Base-by-base conservation (phyloP, 2,797 vertebrate species). In the Pogonophryne albipinna region DNA sequence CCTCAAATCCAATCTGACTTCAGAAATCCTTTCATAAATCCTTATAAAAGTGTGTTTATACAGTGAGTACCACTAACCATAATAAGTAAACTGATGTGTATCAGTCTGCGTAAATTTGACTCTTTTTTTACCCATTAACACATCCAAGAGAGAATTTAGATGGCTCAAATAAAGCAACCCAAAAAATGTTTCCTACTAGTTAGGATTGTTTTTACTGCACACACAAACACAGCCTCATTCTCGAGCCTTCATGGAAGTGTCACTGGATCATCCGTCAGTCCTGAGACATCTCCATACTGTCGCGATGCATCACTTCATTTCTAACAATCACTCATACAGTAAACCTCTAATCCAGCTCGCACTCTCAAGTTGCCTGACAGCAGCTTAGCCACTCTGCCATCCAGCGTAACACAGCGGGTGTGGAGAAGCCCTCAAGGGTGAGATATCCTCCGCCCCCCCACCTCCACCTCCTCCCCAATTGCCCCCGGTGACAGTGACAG, bases 401-500 rank as follows among this genome's bases (percentile, higher is more conserved):
- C 83, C 81, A 91, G 90, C 64, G 78, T 69, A 84, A 82, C 83
- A 8, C 89, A 91, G 91, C 87, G 92, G 93, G 90, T 85, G 90
- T 78, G 78, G 85, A 85, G 87, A 70, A 89, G 76, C 89, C 92
- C 87, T 87, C 78, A 4, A 87, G 87, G 87, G 92, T 78, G 75
- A 87, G 84, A 88, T 80, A 83, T 75, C 84, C 81, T 76, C 77
- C 80, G 12, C 71, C 10, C 71, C 70, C 44, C 47, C 9, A 20
- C 8, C 71, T 27, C 70, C 74, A 10, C 71, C 85, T 71, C 79
- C 74, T 74, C 74, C 82, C 62, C 60, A 67, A 86, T 93, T 87
- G 91, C 94, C 93, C 92, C 91, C 79, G 83, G 93, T 93, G 92
- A 94, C 90, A 89, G 87, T 88, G 93, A 93, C 88, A 93, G 94